These are phyloP conservation scores for Procambarus clarkii DNA, from an alignment of 1,140 invertebrate genomes.

Conservation along the genomic window DNA sequence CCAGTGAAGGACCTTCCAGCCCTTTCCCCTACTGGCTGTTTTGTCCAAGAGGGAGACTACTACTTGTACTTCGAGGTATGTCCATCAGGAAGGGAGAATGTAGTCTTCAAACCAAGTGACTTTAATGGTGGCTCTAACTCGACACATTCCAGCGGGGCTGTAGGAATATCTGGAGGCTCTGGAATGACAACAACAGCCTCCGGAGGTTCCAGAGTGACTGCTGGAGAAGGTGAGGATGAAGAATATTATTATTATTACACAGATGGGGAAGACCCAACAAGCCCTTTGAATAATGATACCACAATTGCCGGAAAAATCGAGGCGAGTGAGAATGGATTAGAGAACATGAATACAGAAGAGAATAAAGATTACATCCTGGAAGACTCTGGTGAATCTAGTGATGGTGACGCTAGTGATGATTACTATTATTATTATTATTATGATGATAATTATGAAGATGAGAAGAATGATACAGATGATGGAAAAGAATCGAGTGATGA, in stretches of 20 bases:
- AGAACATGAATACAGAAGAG: not conserved
- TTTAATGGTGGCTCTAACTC: not conserved
- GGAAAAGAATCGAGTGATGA: not conserved
- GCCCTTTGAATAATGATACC: not conserved
- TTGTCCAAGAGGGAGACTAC: conserved; percentile 5
- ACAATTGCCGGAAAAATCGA: not conserved
- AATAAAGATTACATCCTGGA: conserved; percentile 15
- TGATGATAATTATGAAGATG: not conserved
- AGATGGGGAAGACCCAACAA: not conserved
- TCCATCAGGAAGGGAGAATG: not conserved
- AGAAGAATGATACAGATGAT: not conserved
- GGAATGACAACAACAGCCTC: no score
- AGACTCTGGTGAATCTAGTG: not conserved
- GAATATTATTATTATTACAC: not conserved
- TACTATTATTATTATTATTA: not conserved
- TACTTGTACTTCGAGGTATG: conserved; percentile 17
- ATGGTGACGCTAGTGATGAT: not conserved
- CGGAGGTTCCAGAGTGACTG: no score
- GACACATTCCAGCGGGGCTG: no score
- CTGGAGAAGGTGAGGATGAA: not conserved
- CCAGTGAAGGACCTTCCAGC: not conserved
- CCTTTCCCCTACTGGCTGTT: not conserved
- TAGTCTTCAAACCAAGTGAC: conserved; percentile 8
- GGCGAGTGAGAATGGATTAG: not conserved
- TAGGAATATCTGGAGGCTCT: not conserved